Percentiles rank a stretch among this genome's conserved stretches.
Conservation (phyloP, 2,113 vertebrate species). For the Pelecanus crispus region DNA sequence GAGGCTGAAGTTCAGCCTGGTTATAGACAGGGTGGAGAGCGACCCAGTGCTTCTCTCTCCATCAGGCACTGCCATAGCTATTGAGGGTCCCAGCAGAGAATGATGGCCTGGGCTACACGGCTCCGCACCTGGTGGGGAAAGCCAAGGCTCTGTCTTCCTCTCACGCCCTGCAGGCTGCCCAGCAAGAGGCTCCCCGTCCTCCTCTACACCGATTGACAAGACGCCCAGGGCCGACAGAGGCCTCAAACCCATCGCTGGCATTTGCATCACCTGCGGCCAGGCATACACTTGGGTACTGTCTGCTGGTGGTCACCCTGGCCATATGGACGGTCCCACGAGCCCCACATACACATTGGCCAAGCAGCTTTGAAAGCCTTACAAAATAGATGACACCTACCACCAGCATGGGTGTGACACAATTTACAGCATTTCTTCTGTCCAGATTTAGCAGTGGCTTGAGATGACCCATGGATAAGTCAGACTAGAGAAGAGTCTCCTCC, state of each 20-base stretch:
- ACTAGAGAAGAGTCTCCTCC: background rate
- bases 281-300: background rate
- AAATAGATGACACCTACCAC: background rate
- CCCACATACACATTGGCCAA: rapidly evolving
- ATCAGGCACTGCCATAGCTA: background rate
- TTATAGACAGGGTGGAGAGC: background rate
- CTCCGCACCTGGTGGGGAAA: background rate
- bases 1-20: background rate
- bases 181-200: background rate
- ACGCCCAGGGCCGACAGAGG: rapidly evolving
- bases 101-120: rapidly evolving
- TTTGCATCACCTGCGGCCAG: background rate
- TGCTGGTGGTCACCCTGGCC: background rate
- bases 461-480: background rate
- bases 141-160: background rate
- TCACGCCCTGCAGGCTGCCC: background rate
- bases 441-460: background rate
- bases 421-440: background rate
- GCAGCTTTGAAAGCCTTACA: background rate
- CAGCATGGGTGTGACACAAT: background rate
- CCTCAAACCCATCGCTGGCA: background rate
- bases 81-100: background rate
- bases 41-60: background rate
- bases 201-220: background rate
- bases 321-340: background rate